These are phyloP conservation scores for Natator depressus DNA, from an alignment of 2,113 vertebrate genomes.

Conservation along the genomic window DNA sequence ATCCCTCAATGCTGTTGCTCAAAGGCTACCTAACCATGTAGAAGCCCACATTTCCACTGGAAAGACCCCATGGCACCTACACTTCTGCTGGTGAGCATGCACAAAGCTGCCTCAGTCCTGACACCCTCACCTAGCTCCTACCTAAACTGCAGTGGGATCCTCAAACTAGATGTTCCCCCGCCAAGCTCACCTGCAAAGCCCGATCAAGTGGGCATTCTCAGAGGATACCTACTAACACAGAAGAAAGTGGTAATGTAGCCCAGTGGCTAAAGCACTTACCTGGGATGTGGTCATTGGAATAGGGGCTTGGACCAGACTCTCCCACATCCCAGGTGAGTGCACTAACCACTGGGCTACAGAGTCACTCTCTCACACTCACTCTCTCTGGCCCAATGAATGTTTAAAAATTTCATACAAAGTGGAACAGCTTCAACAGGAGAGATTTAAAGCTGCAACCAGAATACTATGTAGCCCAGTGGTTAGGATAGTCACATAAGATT, in stretches of 20 bases:
- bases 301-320: not conserved
- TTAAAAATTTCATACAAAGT: not conserved
- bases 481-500: not conserved
- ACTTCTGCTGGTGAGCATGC: not conserved
- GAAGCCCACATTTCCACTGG: not conserved
- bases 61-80: not conserved
- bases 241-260: not conserved
- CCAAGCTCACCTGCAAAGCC: not conserved
- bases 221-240: not conserved
- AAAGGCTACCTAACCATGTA: not conserved
- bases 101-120: not conserved
- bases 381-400: not conserved
- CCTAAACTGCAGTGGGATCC: not conserved
- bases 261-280: not conserved
- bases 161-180: not conserved
- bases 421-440: not conserved
- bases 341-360: not conserved
- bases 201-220: not conserved
- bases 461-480: not conserved
- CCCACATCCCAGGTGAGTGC: not conserved
- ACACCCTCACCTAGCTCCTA: not conserved
- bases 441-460: not conserved
- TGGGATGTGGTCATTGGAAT: not conserved
- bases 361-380: not conserved
- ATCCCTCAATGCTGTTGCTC: not conserved